Evolutionary conservation across 2,888 invertebrate genomes (phyloP), one percentile per base, ranked within the genome.

Genomic region (Escarpia spicata): DNA sequence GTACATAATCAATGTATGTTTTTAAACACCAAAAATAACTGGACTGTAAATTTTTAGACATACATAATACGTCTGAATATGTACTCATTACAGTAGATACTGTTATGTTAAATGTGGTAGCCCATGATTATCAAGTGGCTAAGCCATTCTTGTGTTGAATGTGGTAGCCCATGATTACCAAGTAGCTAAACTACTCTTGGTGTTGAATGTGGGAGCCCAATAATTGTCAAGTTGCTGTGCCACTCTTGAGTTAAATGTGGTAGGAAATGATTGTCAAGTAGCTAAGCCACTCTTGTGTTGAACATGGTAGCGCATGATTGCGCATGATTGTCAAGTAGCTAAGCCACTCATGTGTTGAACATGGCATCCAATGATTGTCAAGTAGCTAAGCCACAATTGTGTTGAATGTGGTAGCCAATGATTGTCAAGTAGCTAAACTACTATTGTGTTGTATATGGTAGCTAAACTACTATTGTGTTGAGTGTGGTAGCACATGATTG

Each of bases 121-220:
- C 91, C 91, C 26, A 91, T 12, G 26, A 91, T 91, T 91, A 4
- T 91, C 91, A 91, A 91, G 91, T 91, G 26, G 91, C n/a, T 91
- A 91, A 6, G 91, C 31, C 91, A 91, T 1, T 37, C 91, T 91
- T 31, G n/a, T 91, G 91, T 91, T 91, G 26, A 91, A 91, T 91
- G 19, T 91, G 91, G 91, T 91, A 91, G 26, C 91, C 91, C 91
- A 26, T 91, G 91, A 91, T 91, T 91, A 31, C 6, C 37, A 91
- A 91, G 91, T 91, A 31, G 91, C n/a, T 91, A 19, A 31, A 31
- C 91, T 31, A 91, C 31, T 91, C 37, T 91, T 90, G 12, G 90
- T 90, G 90, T 90, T 91, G 91, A 91, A 91, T 91, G 19, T 91
- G 91, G 15, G 6, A 26, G 1, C 52, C 52, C 52, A 8, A 52